A percentile compares a stretch with the other conserved stretches of the same genome.
phyloP scores from a whole-genome alignment of 2,113 vertebrate genomes.

The Sinosuthora webbiana region DNA sequence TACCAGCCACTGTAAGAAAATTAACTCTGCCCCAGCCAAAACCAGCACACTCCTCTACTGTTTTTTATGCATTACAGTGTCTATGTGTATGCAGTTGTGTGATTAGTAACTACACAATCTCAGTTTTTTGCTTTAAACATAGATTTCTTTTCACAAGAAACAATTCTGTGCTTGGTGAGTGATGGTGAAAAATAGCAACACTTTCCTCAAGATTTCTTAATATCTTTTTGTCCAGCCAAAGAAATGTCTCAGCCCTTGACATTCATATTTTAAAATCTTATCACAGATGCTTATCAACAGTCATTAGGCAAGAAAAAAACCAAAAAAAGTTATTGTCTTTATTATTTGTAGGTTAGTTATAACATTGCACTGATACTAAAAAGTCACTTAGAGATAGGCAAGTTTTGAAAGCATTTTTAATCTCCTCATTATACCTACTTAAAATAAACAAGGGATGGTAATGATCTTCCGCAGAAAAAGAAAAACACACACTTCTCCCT shows the following conservation, averaged over 20 bases:
- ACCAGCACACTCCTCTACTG: background rate
- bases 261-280: conserved; percentile 63
- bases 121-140: background rate
- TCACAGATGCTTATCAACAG: conserved; percentile 78
- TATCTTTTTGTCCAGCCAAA: conserved; percentile 59
- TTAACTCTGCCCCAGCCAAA: background rate
- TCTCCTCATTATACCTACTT: conserved; percentile 45
- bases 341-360: conserved; percentile 67
- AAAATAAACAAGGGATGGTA: conserved; percentile 62
- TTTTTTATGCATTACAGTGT: background rate
- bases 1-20: background rate
- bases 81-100: background rate
- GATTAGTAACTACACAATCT: background rate
- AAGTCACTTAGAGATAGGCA: conserved; percentile 32
- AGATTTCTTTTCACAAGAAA: background rate
- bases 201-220: conserved; percentile 61
- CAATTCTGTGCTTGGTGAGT: background rate
- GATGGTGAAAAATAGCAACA: background rate
- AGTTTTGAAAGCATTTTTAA: conserved; percentile 55
- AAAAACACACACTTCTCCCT: background rate
- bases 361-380: conserved; percentile 69
- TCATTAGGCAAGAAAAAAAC: conserved; percentile 65
- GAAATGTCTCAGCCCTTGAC: conserved; percentile 43
- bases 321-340: conserved; percentile 53
- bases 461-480: conserved; percentile 4